Evolutionary conservation across 2,888 invertebrate genomes (phyloP), one percentile per base, ranked within the genome.

Genomic region (Mimachlamys varia): DNA sequence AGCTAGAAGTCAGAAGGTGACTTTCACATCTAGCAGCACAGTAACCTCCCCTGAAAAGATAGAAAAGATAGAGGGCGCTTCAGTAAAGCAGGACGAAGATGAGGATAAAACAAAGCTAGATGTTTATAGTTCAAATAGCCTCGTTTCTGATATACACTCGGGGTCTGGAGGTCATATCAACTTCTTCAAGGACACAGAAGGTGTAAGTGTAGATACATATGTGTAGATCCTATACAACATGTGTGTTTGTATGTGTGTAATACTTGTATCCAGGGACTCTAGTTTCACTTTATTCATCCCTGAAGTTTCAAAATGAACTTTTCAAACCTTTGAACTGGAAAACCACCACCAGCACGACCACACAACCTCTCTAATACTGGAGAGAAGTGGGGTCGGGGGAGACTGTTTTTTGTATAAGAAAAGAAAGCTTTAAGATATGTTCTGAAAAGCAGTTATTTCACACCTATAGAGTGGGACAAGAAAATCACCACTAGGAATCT

Each of bases 161-260:
- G 92, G 92, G 13, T 53, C 90, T 49, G 88, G 92, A 62, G 94
- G 94, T 13, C 98, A 99, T 95, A 97, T 99, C 0, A 98, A 99
- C 97, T 98, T 99, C 93, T 99, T 99, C 97, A 97, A 98, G 94
- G 98, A 99, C 92, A 97, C 98, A 90, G 99, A 99, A 96, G 96
- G 96, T 91, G 96, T 97, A 95, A 93, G 94, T 91, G 89, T 38
- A 27, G 49, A 44, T 50, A 22, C 10, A 62, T 62, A 27, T 38
- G 12, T 22, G 44, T 44, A 44, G 3, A 50, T 88, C 50, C 44
- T 44, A 7, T 44, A 44, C 22, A n/a, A 19, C 17, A 15, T 19
- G 22, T n/a, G 55, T 89, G 19, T 53, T 13, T 53, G 53, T 53
- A 53, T 53, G 13, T 2, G 53, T 53, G 19, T 44, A 44, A 44